These are phyloP conservation scores for Periophthalmodon schlosseri DNA, from an alignment of 2,113 vertebrate species.

Conservation along the genomic window DNA sequence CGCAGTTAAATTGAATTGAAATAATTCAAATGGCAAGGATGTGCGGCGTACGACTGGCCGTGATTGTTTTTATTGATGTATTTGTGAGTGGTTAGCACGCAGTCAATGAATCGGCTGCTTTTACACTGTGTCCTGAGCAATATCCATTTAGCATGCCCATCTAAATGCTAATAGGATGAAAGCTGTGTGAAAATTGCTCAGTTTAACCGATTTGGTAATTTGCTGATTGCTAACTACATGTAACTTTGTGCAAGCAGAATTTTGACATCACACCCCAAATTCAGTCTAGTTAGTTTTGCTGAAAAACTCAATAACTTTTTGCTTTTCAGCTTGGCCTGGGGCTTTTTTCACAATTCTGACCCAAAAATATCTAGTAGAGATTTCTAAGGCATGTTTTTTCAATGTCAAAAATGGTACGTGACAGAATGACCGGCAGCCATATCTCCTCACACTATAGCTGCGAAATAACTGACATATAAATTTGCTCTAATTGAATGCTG, in stretches of 20 bases:
- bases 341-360: not conserved
- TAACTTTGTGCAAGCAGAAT: slow-evolving; percentile 57
- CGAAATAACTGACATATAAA: slow-evolving; percentile 7
- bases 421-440: slow-evolving; percentile 25
- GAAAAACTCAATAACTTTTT: not conserved
- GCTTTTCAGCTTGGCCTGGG: not conserved
- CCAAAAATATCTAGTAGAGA: slow-evolving; percentile 2
- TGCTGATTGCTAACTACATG: slow-evolving; percentile 65
- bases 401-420: slow-evolving; percentile 13
- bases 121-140: slow-evolving; percentile 66
- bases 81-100: slow-evolving; percentile 62
- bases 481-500: slow-evolving; percentile 5
- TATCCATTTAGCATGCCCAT: slow-evolving; percentile 70
- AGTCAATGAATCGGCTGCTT: slow-evolving; percentile 65
- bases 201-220: slow-evolving; percentile 55
- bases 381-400: not conserved
- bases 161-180: slow-evolving; percentile 78
- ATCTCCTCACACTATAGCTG: slow-evolving; percentile 13
- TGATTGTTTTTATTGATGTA: slow-evolving; percentile 73
- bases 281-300: slow-evolving; percentile 8
- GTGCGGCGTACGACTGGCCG: slow-evolving; percentile 51
- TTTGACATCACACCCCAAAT: slow-evolving; percentile 29
- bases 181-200: slow-evolving; percentile 54
- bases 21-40: slow-evolving; percentile 74
- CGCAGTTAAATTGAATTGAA: slow-evolving; percentile 77